Percentiles rank a stretch among this genome's conserved stretches.
These are phyloP conservation scores for Emmelina monodactyla DNA, from an alignment of 2,888 invertebrate genomes.

Conservation along the genomic window DNA sequence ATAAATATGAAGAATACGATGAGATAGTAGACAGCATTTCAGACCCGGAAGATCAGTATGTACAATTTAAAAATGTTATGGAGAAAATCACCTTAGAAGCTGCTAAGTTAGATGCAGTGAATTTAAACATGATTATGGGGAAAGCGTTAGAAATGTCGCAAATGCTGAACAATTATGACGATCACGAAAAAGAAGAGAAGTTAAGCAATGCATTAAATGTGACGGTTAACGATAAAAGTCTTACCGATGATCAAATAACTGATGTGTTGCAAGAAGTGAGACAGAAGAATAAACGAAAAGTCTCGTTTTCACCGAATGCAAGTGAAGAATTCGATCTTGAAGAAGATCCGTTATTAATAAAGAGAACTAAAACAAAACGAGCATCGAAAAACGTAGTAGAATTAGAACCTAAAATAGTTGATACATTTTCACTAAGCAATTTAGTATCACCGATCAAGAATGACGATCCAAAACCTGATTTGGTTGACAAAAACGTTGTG, in stretches of 20 bases:
- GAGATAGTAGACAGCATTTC: conserved; percentile 7
- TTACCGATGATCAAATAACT: conserved; percentile 25
- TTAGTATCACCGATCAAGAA: too few species aligned
- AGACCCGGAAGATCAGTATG: conserved; percentile 23
- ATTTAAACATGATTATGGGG: conserved; percentile 24
- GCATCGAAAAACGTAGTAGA: background rate
- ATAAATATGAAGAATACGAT: conserved; percentile 15
- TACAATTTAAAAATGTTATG: conserved; percentile 32
- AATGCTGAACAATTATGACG: conserved; percentile 22
- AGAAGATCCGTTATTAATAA: too few species aligned
- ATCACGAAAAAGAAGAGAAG: conserved; percentile 15
- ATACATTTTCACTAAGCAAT: conserved; percentile 18
- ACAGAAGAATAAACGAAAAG: conserved; percentile 14
- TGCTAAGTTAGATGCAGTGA: conserved; percentile 21
- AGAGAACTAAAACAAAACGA: background rate
- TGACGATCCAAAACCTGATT: too few species aligned
- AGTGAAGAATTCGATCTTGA: background rate
- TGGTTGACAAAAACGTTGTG: too few species aligned
- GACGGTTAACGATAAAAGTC: background rate
- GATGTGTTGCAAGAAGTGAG: conserved; percentile 5
- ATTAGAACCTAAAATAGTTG: conserved; percentile 4
- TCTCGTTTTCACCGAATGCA: background rate
- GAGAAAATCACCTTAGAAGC: conserved; percentile 26
- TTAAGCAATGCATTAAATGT: background rate
- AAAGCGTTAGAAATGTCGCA: conserved; percentile 36